Evolutionary conservation across 2,113 vertebrate genomes (phyloP), one percentile per base, ranked within the genome.

Genomic region (Microcebus murinus): DNA sequence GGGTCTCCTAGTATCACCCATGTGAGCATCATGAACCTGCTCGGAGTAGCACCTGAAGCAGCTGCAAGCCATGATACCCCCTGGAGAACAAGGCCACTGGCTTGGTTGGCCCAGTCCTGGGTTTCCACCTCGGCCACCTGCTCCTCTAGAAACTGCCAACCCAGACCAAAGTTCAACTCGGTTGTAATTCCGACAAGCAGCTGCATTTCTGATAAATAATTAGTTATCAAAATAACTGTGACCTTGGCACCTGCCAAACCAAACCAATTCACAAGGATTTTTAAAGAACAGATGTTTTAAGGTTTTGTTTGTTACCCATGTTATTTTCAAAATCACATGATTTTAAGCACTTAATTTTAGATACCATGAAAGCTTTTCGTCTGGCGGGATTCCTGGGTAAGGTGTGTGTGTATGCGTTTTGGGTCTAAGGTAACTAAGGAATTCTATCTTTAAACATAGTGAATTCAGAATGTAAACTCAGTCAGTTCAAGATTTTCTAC

Each of bases 131-230:
- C 12, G 8, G 55, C 91, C 93, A 92, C 85, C 88, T 95, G 94
- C 73, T 96, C 94, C 92, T 90, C 85, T 42, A 77, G 52, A 95
- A 67, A 55, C n/a, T 45, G 71, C 84, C 80, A 97, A 61, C 21
- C 87, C 55, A 36, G 61, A 91, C 39, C 87, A 96, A 92, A 96
- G 87, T 94, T 92, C 95, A 92, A 21, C n/a, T 12, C 2, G 2
- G 12, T 89, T 71, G 17, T 39, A 81, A 84, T 81, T 95, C 87
- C 27, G 0, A 59, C 57, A 94, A 87, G 87, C 70, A 94, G 95
- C 55, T 92, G 70, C 71, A 74, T 96, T 86, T 91, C 81, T 95
- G 89, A 57, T 91, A 94, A 94, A 90, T 31, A 63, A 70, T 50
- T 68, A 71, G 36, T 94, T 92, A 83, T 91, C 61, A 94, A 65